phyloP scores from a whole-genome alignment of 2,113 vertebrate species.

The Marmota monax region DNA sequence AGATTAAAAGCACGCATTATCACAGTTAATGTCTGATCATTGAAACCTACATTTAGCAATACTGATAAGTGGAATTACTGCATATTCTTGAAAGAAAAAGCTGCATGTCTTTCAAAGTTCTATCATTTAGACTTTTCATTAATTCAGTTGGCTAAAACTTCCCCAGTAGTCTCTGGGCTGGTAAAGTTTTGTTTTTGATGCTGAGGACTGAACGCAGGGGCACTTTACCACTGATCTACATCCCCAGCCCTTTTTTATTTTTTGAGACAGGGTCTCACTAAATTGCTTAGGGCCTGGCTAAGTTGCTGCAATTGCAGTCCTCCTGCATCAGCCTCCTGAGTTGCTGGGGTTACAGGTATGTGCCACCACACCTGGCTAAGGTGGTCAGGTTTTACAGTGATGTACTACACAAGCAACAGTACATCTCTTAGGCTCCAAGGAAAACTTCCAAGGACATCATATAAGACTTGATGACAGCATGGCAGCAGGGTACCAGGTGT shows the following conservation, averaged over 20 bases:
- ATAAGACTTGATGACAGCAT: background rate
- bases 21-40: background rate
- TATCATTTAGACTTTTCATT: background rate
- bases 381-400: background rate
- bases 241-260: too few species aligned
- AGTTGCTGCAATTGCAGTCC: too few species aligned
- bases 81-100: constrained; percentile 1
- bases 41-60: background rate
- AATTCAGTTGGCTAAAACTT: constrained; percentile 45
- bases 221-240: background rate
- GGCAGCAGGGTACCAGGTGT: background rate
- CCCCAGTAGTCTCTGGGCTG: background rate
- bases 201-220: background rate
- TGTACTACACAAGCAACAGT: background rate
- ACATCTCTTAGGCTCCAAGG: background rate
- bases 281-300: too few species aligned
- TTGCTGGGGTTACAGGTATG: too few species aligned
- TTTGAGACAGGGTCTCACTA: too few species aligned
- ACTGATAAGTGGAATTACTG: background rate
- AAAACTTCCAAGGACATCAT: background rate
- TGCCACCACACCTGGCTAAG: too few species aligned
- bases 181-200: background rate
- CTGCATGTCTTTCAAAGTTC: background rate
- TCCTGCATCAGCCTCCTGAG: too few species aligned
- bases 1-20: background rate